Percentiles rank a stretch among this genome's conserved stretches.
These are phyloP conservation scores for Cheirogaleus medius DNA, from an alignment of 2,113 vertebrate species.

Conservation along the genomic window DNA sequence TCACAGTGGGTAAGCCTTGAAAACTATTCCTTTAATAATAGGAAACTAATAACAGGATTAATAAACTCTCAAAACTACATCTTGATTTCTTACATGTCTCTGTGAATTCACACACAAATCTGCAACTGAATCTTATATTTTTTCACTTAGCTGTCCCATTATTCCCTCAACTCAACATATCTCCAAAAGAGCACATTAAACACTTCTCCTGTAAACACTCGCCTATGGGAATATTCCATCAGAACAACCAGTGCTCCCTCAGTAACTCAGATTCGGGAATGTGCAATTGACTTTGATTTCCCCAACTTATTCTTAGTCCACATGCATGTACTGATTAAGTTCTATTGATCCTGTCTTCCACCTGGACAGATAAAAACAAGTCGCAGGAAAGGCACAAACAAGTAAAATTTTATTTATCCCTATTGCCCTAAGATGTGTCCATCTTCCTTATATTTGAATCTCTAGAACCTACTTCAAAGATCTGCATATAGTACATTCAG, in stretches of 20 bases:
- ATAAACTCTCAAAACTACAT: background rate
- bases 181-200: background rate
- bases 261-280: background rate
- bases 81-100: background rate
- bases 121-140: background rate
- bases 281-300: background rate
- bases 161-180: background rate
- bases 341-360: background rate
- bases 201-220: background rate
- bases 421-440: background rate
- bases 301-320: background rate
- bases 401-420: background rate
- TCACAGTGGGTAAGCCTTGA: background rate
- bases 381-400: background rate
- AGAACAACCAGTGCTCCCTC: background rate
- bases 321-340: background rate
- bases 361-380: background rate
- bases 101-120: background rate
- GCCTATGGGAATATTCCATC: too few relatives aligned
- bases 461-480: background rate
- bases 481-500: background rate
- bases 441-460: background rate
- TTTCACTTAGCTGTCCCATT: accelerated
- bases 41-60: background rate
- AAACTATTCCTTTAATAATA: background rate